Base-by-base conservation (phyloP, 2,888 invertebrate genomes). In the Macrophya annulata region DNA sequence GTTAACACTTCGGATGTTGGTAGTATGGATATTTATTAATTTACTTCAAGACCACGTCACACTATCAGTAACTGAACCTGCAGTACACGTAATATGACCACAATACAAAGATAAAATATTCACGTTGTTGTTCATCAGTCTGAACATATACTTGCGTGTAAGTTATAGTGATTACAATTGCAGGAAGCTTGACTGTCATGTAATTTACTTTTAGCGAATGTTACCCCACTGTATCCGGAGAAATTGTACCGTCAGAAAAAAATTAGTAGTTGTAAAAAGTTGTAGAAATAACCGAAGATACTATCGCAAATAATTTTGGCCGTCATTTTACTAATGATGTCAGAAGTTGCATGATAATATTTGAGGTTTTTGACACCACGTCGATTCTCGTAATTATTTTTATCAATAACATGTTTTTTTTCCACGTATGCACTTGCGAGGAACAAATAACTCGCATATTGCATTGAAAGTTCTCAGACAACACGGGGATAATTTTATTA, bases 1-100 rank as follows among this genome's bases (percentile, higher is more conserved):
- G 55, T 55, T n/a, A 55, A 55, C 55, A 55, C n/a, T 55, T 55
- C 55, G 55, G 55, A n/a, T n/a, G 55, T 55, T 55, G 55, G 6
- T 55, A 55, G 55, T n/a, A 55, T n/a, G n/a, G 55, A 55, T 55
- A n/a, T 6, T n/a, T 55, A n/a, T 55, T n/a, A 55, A 55, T 55
- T n/a, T 55, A n/a, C n/a, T 17, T 55, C 55, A 55, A 55, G 55
- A 55, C n/a, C 55, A 55, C 55, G n/a, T n/a, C 55, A n/a, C 1
- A 17, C 55, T n/a, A 55, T 55, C 55, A n/a, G 55, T 55, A 8
- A 55, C 55, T n/a, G 6, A 6, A 8, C 4, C n/a, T n/a, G n/a
- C 10, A n/a, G 55, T 55, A 8, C n/a, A 2, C 55, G n/a, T 8
- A 55, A 1, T n/a, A 55, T 55, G 55, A 6, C 6, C 55, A 1